phyloP scores from a whole-genome alignment of 2,113 vertebrate genomes.

The Collichthys lucidus region DNA sequence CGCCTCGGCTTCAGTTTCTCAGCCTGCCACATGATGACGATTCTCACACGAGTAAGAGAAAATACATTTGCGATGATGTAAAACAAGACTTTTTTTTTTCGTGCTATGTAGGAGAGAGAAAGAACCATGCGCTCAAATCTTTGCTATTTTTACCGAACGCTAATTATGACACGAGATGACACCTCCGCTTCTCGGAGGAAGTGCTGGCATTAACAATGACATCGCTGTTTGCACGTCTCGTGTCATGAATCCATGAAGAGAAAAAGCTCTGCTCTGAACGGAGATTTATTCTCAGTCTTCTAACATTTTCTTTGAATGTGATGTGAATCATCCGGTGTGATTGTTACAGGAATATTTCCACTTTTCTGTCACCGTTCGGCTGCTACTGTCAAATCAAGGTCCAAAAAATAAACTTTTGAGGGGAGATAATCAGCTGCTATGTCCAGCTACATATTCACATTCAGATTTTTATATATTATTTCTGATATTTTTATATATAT shows the following conservation, averaged over 20 bases:
- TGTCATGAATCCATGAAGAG: background rate
- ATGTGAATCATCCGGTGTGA: background rate
- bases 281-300: background rate
- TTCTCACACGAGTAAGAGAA: background rate
- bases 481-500: too few species aligned
- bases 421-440: too few species aligned
- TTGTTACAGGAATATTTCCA: background rate
- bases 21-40: background rate
- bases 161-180: conserved; percentile 36
- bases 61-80: background rate
- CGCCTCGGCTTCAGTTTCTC: background rate
- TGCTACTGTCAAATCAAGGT: too few species aligned
- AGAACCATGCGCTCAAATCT: conserved; percentile 12
- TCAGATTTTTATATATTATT: too few species aligned
- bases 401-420: too few species aligned
- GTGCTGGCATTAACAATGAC: conserved; percentile 11
- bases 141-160: conserved; percentile 48
- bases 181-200: conserved; percentile 36
- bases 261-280: background rate
- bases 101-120: conserved; percentile 26
- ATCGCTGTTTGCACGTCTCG: conserved; percentile 10
- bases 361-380: background rate
- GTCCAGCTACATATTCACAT: too few species aligned
- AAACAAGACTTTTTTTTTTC: conserved; percentile 31
- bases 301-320: background rate